Base-by-base conservation (phyloP, 2,797 vertebrate species). In the Coccyzus lansbergi region DNA sequence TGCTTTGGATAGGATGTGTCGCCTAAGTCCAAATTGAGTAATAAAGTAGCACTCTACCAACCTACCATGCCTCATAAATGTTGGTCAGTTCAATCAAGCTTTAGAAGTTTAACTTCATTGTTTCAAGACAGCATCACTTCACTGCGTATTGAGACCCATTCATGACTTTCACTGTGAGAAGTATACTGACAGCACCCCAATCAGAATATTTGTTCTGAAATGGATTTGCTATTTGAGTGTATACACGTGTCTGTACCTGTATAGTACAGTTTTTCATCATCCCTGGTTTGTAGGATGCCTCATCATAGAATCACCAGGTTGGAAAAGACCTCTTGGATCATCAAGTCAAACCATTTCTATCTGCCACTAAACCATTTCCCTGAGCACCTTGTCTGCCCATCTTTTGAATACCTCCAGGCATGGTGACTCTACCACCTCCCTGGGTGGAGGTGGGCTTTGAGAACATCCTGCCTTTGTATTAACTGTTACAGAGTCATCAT, bases 11-110 rank as follows among this genome's bases (percentile, higher is more conserved):
- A 60, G 63, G 15, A 21, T 29, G 6, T n/a, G 21, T 29, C 49
- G 64, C 1, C 0, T 13, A 55, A 69, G n/a, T 58, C 55, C 63
- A 69, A 0, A 1, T 6, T 20, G 26, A 42, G 16, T 72, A 38
- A 55, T 33, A 42, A 53, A 79, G 44, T 69, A 29, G 17, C 19
- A 10, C 12, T 86, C 20, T 76, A 49, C 51, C 75, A 84, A 36
- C 24, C 31, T 20, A 12, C 33, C 46, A 7, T 0, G 1, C 25
- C 80, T 88, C 44, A 14, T 81, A 67, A 67, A 25, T 26, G 3
- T 2, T 88, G 62, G 13, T 75, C 46, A 74, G 7, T 36, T 88
- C 40, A 67, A 20, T 34, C n/a, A 48, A 31, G 9, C 55, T 21
- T 79, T 65, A 75, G 29, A 88, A n/a, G 25, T 63, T 25, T 13